Evolutionary conservation across 2,797 vertebrate species (phyloP).

Genomic region (Scomberomorus guttatus): DNA sequence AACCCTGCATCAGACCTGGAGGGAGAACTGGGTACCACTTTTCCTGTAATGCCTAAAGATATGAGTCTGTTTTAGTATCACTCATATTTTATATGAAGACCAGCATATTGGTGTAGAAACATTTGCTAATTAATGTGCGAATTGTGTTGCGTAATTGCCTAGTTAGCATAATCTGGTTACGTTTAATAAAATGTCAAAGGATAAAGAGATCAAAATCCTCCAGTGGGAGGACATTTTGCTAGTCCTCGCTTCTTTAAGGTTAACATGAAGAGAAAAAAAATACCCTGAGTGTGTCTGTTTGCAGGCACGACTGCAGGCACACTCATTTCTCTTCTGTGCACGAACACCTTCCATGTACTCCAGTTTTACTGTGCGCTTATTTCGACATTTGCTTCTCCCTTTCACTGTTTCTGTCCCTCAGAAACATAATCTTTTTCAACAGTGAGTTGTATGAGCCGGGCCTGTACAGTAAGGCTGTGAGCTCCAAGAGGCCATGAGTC

Average conservation of each 20-base stretch:
- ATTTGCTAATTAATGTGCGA: neutral
- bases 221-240: no score
- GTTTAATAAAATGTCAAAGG: no score
- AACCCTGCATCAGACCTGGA: constrained; percentile 33
- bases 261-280: no score
- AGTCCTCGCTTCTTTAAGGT: no score
- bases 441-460: constrained; percentile 23
- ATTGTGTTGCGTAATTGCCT: neutral
- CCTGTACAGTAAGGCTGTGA: constrained; percentile 38
- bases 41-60: constrained; percentile 11
- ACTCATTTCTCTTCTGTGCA: constrained; percentile 3
- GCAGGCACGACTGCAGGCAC: neutral
- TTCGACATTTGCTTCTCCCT: constrained; percentile 28
- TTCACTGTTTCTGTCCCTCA: constrained; percentile 3
- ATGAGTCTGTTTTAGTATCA: neutral
- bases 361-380: constrained; percentile 1
- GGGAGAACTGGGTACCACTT: neutral
- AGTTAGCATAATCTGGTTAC: constrained; percentile 2
- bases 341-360: neutral
- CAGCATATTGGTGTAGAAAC: constrained; percentile 3
- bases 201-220: no score
- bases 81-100: neutral
- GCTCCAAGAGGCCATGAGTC: constrained; percentile 74
- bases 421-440: constrained; percentile 10
- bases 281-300: constrained; percentile 31